Percentiles rank a stretch among this genome's conserved stretches.
Conservation (phyloP, 2,797 vertebrate genomes). For the Catharus ustulatus region DNA sequence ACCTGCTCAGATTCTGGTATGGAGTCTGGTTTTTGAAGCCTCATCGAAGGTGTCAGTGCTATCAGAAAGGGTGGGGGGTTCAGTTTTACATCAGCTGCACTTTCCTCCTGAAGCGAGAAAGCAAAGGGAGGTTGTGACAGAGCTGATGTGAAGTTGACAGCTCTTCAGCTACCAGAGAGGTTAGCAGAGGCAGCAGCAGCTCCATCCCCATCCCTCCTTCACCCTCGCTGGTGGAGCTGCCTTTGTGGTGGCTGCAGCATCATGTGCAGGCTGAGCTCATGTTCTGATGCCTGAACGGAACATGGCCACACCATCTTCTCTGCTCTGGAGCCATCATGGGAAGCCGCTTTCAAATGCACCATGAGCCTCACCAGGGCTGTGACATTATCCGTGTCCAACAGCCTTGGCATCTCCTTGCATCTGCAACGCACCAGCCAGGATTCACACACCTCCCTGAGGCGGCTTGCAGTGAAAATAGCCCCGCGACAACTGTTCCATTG, state of each 20-base stretch:
- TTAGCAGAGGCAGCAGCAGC: background rate
- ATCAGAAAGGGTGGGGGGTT: background rate
- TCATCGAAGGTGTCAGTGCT: background rate
- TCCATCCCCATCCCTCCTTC: background rate
- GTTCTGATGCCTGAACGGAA: background rate
- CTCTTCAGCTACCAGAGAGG: background rate
- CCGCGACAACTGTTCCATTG: background rate
- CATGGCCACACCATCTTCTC: background rate
- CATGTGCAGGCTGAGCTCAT: background rate
- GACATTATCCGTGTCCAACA: background rate
- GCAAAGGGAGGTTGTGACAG: background rate
- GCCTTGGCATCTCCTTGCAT: background rate
- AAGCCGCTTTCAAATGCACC: background rate
- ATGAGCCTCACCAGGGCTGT: background rate
- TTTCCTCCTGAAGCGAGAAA: background rate
- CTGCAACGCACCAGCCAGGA: background rate
- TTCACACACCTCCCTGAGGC: background rate
- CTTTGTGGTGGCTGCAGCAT: conserved; percentile 28
- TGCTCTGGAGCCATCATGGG: background rate
- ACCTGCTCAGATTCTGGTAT: background rate
- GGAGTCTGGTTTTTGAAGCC: background rate
- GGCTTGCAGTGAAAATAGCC: background rate
- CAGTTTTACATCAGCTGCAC: background rate
- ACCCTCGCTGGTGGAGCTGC: background rate
- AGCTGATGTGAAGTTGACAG: background rate